Percentiles rank a stretch among this genome's conserved stretches.
Evolutionary conservation across 2,113 vertebrate species (phyloP).

Genomic region (Lethenteron reissneri): DNA sequence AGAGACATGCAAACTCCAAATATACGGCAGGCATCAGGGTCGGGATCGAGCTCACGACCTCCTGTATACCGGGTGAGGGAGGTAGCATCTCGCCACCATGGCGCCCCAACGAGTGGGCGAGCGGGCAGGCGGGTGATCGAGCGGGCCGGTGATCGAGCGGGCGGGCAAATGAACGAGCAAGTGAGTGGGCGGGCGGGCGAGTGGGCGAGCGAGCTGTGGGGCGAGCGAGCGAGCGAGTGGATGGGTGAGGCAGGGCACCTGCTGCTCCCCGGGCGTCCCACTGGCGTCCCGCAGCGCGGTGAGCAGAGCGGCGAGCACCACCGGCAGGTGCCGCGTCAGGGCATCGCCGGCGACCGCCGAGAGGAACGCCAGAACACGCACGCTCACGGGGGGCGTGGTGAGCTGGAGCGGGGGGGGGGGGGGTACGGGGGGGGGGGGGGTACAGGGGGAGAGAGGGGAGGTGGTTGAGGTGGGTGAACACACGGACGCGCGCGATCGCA

Average conservation of each 20-base stretch:
- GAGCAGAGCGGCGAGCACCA: slow-evolving; percentile 81
- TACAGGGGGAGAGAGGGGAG: background rate
- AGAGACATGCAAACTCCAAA: no score
- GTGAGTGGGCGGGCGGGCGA: no score
- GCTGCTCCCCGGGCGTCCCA: slow-evolving; percentile 46
- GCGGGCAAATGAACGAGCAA: no score
- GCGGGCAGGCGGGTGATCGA: no score
- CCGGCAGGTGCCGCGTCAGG: slow-evolving; percentile 67
- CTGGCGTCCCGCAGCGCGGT: slow-evolving; percentile 66
- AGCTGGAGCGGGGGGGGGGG: slow-evolving; percentile 25
- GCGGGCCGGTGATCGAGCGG: no score
- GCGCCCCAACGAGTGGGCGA: no score
- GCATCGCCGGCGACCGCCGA: slow-evolving; percentile 79
- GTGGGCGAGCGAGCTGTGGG: no score
- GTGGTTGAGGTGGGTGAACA: background rate
- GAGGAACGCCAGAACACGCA: slow-evolving; percentile 78
- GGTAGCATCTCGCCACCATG: no score
- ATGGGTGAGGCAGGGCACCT: slow-evolving; percentile 22
- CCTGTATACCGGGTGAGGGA: no score
- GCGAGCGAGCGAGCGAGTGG: no score
- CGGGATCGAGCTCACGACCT: no score
- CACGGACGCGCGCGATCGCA: background rate
- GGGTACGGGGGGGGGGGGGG: background rate
- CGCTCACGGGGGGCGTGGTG: slow-evolving; percentile 68
- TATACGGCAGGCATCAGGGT: no score